Evolutionary conservation across 2,113 vertebrate species (phyloP), one percentile per base, ranked within the genome.

Genomic region (Orycteropus afer): DNA sequence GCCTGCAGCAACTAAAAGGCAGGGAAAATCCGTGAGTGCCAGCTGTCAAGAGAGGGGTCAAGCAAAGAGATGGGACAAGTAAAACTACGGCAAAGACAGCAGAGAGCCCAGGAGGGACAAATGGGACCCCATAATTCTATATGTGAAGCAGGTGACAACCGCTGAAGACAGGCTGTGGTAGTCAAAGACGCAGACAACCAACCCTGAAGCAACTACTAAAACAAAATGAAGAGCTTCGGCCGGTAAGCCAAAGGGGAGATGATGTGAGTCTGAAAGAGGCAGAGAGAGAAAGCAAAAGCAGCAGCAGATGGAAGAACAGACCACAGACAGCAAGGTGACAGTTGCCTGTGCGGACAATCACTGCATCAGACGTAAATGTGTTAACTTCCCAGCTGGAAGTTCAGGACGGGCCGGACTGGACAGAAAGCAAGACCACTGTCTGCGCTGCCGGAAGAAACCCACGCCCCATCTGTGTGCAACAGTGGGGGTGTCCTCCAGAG

Each of bases 241-340:
- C 1, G 14, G 65, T 2, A 40, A 2, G 25, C 59, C 63, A 59
- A 49, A n/a, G 10, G 34, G 47, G 37, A 71, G n/a, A 37, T 10
- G 7, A 51, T 51, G 13, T 51, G 49, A 80, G 0, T 59, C 42
- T 27, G 4, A 37, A 29, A 7, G 29, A 63, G 61, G n/a, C n/a
- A 40, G 49, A 11, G 25, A 40, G 29, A 47, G 63, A 63, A 14
- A 6, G 67, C 7, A 20, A 34, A 3, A 25, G 2, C 9, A 32
- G 34, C 3, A 51, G 13, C 22, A 23, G 13, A 5, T 0, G 17
- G 37, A 32, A 51, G 57, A 4, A n/a, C 9, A 0, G 7, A 29
- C 1, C 6, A 34, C 20, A 17, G 23, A 15, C 2, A 23, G 5
- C 37, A 15, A 8, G 61, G 27, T 14, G 11, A 86, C 18, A 74